Evolutionary conservation across 2,888 invertebrate genomes (phyloP).

Genomic region (Elmis aenea): DNA sequence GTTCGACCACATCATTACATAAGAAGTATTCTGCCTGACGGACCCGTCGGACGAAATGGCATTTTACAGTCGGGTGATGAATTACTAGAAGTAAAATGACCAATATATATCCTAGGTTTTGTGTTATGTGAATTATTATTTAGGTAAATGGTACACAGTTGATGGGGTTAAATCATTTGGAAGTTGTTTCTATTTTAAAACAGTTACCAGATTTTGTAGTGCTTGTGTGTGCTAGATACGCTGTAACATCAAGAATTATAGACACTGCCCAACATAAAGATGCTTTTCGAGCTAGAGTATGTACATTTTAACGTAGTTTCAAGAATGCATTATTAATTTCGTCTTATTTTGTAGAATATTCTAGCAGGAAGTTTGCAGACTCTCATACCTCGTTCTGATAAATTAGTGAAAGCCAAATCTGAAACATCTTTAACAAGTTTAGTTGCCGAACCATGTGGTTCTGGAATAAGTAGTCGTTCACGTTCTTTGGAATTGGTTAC

Average conservation of each 20-base stretch:
- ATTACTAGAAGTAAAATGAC: constrained; percentile 61
- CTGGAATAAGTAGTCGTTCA: constrained; percentile 57
- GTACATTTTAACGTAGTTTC: constrained; percentile 20
- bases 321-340: not conserved
- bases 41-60: constrained; percentile 78
- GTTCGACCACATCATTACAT: constrained; percentile 91
- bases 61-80: constrained; percentile 82
- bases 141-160: constrained; percentile 84
- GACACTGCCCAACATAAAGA: constrained; percentile 61
- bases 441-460: constrained; percentile 46
- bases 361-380: constrained; percentile 67
- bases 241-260: constrained; percentile 54
- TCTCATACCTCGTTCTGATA: constrained; percentile 63
- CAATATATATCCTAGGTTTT: constrained; percentile 3
- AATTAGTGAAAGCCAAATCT: constrained; percentile 85
- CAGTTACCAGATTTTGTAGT: constrained; percentile 75
- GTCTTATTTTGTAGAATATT: constrained; percentile 9
- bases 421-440: constrained; percentile 72
- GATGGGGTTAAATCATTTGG: constrained; percentile 84
- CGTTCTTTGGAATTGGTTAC: constrained; percentile 84
- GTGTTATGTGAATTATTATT: constrained; percentile 15
- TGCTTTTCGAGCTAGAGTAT: constrained; percentile 65
- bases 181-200: constrained; percentile 81
- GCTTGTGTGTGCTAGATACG: constrained; percentile 71
- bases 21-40: constrained; percentile 79